phyloP scores from a whole-genome alignment of 2,113 vertebrate genomes.

The Dromiciops gliroides region DNA sequence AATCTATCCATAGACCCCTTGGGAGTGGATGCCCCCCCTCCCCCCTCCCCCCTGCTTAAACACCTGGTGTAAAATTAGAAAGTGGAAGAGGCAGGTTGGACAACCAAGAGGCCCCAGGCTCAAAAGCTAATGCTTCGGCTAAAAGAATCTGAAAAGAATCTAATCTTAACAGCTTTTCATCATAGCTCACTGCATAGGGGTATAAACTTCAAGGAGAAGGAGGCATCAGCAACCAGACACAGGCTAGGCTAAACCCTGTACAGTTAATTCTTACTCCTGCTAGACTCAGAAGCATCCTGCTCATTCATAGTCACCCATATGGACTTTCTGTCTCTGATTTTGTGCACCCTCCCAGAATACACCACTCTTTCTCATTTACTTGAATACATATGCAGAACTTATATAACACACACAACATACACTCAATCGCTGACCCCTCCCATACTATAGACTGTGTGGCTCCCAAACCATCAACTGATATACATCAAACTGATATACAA shows the following conservation, averaged over 20 bases:
- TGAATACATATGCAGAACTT: neutral
- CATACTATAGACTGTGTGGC: neutral
- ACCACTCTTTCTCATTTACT: neutral
- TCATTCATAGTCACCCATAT: neutral
- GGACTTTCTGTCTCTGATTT: neutral
- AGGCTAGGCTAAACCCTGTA: neutral
- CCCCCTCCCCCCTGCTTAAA: neutral
- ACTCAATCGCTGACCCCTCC: neutral
- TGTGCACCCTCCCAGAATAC: neutral
- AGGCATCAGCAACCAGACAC: neutral
- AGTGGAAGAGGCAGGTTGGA: neutral
- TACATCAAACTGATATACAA: neutral
- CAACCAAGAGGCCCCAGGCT: neutral
- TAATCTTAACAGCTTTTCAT: neutral
- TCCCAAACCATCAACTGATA: neutral
- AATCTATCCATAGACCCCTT: neutral
- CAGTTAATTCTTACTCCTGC: neutral
- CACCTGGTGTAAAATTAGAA: neutral
- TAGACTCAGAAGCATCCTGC: neutral
- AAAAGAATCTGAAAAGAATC: neutral
- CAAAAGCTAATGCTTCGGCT: neutral
- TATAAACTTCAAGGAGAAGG: neutral
- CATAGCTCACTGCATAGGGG: neutral
- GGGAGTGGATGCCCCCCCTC: neutral
- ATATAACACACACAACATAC: neutral